Base-by-base conservation (phyloP, 2,888 invertebrate species). In the Acronicta aceris region DNA sequence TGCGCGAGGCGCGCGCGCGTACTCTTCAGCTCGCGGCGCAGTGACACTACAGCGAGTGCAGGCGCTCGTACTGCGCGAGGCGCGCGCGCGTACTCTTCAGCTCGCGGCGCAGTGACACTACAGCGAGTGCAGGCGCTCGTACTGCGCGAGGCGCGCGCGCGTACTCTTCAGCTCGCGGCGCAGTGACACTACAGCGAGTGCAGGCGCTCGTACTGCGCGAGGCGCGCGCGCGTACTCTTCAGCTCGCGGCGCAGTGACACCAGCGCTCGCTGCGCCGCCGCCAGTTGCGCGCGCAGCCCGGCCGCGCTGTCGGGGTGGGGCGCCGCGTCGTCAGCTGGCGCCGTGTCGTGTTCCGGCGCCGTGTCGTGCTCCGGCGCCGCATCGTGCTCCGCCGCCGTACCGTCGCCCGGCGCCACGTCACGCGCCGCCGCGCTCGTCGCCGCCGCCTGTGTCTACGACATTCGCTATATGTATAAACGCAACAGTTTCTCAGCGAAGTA, bases 161-260 rank as follows among this genome's bases (percentile, higher is more conserved):
- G 50, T 33, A 17, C 33, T 30, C 10, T 33, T 17, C 17, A 38
- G 49, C 33, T 42, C 52, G 33, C 33, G 33, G 33, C 33, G 33
- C 36, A 36, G 36, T 36, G 36, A 36, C 36, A 36, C 41, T 17
- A 16, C 9, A 43, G 13, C 36, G 12, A 2, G 36, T 41, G 38
- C 49, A 40, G 30, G 21, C 40, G 33, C 53, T 98, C 98, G 96
- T 98, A 87, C 98, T 98, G 88, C 92, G 98, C 62, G 96, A 97
- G 75, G 98, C 98, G 52, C 12, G 59, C 65, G 38, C 75, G 65
- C 43, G 51, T 53, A 36, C 59, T 40, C 74, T 70, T 60, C 71
- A 73, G 55, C 74, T 78, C 48, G 2, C 33, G 33, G 33, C 33
- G 33, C 36, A 36, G 36, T 36, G 36, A 36, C 36, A 36, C 41